phyloP scores from a whole-genome alignment of 2,888 invertebrate genomes.

The Rhopalosiphum nymphaeae region DNA sequence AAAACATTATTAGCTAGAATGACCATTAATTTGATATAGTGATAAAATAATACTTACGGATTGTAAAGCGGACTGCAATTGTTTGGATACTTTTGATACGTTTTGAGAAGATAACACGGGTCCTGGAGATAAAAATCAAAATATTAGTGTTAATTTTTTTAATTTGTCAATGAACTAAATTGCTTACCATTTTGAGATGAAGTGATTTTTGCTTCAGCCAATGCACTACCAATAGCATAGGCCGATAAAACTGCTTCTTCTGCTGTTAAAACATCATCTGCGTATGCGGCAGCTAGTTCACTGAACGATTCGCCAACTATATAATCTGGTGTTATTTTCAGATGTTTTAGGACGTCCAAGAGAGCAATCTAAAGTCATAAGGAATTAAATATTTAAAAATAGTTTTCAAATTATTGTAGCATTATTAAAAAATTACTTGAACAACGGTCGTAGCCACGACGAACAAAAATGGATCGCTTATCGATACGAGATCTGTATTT shows the following conservation, averaged over 20 bases:
- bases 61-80: slow-evolving; percentile 39
- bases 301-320: slow-evolving; percentile 65
- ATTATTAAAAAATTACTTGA: slow-evolving; percentile 28
- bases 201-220: slow-evolving; percentile 32
- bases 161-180: not conserved
- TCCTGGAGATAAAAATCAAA: not conserved
- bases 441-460: slow-evolving; percentile 79
- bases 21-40: no score
- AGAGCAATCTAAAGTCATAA: slow-evolving; percentile 41
- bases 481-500: slow-evolving; percentile 81
- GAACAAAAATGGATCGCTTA: slow-evolving; percentile 90
- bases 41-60: slow-evolving; percentile 3
- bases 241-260: slow-evolving; percentile 63
- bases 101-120: slow-evolving; percentile 12
- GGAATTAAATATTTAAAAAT: not conserved
- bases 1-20: not conserved
- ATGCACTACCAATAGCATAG: slow-evolving; percentile 53
- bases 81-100: slow-evolving; percentile 30
- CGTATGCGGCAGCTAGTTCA: slow-evolving; percentile 65
- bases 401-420: not conserved
- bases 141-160: not conserved
- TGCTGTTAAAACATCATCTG: slow-evolving; percentile 55
- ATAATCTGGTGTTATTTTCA: slow-evolving; percentile 58
- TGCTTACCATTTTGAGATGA: slow-evolving; percentile 33
- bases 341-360: slow-evolving; percentile 44